These are phyloP conservation scores for Epinotia brunnichana DNA, from an alignment of 2,888 invertebrate species.

Conservation along the genomic window DNA sequence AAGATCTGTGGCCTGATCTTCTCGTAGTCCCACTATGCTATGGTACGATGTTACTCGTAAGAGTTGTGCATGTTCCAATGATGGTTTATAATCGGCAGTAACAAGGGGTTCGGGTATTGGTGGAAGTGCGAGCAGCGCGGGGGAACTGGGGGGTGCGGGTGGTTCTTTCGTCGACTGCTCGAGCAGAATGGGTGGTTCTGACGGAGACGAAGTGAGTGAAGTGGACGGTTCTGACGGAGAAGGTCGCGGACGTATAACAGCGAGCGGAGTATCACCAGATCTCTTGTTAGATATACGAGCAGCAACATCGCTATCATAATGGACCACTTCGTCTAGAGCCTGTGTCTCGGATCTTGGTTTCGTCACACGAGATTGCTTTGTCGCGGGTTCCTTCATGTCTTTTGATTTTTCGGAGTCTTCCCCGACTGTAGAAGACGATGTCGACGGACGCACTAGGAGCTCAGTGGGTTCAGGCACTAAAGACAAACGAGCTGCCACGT, in stretches of 20 bases:
- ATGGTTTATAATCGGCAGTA: background rate
- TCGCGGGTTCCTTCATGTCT: background rate
- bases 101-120: background rate
- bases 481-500: background rate
- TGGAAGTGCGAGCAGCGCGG: background rate
- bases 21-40: background rate
- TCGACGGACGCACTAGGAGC: background rate
- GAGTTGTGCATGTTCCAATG: background rate
- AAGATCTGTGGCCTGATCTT: conserved; percentile 8
- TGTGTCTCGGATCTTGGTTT: background rate
- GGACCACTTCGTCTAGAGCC: background rate
- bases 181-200: background rate
- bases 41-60: background rate
- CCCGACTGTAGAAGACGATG: background rate
- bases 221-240: background rate
- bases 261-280: background rate
- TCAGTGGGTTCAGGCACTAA: background rate
- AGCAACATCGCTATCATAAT: background rate
- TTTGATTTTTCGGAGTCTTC: background rate
- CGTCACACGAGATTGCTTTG: background rate
- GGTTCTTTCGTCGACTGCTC: background rate
- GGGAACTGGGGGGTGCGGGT: background rate
- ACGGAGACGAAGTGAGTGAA: background rate
- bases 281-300: background rate
- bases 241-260: background rate